phyloP scores from a whole-genome alignment of 2,113 vertebrate genomes.

The Pluvianellus socialis region DNA sequence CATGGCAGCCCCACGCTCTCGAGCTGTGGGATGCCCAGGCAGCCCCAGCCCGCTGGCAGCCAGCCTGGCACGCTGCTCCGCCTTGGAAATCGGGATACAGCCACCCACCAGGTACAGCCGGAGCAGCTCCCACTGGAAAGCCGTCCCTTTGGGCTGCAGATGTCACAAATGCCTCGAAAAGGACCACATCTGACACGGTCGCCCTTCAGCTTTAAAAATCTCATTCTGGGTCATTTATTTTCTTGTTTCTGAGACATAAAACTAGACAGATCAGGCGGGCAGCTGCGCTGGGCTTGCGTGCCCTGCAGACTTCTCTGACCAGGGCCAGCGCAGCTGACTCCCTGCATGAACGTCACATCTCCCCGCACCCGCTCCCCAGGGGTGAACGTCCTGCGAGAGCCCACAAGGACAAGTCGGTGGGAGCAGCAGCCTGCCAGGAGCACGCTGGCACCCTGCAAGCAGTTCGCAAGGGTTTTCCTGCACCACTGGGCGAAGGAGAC shows the following conservation, averaged over 20 bases:
- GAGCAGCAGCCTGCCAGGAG: background rate
- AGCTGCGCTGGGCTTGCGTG: background rate
- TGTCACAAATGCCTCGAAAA: background rate
- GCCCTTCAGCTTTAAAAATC: background rate
- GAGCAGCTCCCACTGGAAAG: fast-evolving
- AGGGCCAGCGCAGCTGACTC: background rate
- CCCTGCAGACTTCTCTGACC: background rate
- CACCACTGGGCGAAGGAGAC: fast-evolving
- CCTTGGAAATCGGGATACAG: background rate
- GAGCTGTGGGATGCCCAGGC: background rate
- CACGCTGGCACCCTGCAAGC: background rate
- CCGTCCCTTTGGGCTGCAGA: fast-evolving
- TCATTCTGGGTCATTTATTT: background rate
- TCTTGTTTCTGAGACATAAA: background rate
- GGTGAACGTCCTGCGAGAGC: background rate
- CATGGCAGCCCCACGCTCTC: fast-evolving
- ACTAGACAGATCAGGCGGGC: background rate
- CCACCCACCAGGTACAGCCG: background rate
- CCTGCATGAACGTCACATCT: background rate
- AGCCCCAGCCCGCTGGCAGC: background rate
- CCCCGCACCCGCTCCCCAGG: background rate
- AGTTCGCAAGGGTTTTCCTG: background rate
- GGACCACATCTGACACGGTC: fast-evolving
- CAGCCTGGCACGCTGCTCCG: background rate
- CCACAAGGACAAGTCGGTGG: background rate